Conservation (phyloP, 92 coral and sea anemone genomes). For the Porites rus region DNA sequence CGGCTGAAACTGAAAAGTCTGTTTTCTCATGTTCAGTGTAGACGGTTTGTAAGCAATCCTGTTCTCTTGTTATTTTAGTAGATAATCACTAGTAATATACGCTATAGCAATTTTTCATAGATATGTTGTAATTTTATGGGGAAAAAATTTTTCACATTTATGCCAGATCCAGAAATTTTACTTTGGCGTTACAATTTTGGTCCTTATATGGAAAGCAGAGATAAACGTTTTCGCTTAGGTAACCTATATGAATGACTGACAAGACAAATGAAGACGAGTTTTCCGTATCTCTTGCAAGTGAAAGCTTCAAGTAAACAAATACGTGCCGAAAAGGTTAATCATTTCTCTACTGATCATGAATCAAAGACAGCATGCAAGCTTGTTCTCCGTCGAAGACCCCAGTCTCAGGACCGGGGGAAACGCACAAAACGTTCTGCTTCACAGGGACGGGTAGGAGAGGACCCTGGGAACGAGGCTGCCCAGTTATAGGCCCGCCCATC, state of each 20-base stretch:
- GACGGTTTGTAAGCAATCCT: background rate
- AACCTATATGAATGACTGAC: background rate
- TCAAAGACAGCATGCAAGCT: no score
- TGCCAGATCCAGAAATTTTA: background rate
- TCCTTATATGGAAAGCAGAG: constrained; percentile 20
- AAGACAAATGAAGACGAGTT: background rate
- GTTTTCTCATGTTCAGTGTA: background rate
- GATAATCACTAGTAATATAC: no score
- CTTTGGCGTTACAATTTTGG: background rate
- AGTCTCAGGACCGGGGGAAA: no score
- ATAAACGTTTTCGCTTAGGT: background rate
- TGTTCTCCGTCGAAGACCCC: no score
- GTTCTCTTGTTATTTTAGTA: background rate
- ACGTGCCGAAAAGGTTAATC: no score
- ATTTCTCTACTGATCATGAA: no score
- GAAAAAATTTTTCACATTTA: background rate
- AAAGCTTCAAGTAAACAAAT: background rate
- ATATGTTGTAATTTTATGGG: background rate
- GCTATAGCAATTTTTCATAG: background rate
- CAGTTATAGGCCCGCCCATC: no score
- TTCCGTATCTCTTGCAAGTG: background rate
- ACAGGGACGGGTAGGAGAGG: no score
- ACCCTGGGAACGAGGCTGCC: no score
- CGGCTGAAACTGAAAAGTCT: background rate
- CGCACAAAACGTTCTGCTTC: no score